Evolutionary conservation across 1,140 invertebrate species (phyloP), one percentile per base, ranked within the genome.

Genomic region (Euwallacea fornicatus): DNA sequence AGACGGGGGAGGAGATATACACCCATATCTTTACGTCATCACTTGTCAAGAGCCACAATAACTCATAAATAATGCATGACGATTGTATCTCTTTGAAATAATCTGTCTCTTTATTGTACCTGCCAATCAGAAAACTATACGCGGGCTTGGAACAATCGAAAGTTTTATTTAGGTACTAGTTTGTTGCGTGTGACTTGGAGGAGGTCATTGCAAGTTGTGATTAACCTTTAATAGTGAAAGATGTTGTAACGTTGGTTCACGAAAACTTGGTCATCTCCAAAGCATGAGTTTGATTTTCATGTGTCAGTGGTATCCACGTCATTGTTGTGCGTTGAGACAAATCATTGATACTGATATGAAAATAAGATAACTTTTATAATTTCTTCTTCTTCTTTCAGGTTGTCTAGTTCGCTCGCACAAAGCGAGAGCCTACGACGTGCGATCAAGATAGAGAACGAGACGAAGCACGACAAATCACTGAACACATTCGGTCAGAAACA

Each of bases 1-100:
- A 68, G 66, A 46, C 58, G 66, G 56, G 66, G 66, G 66, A 68
- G 66, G 66, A 68, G 66, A 68, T 15, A 68, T 68, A 68, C 56
- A 68, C 56, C 44, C 66, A 68, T 68, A 68, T 68, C 66, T 60
- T 59, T 59, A 68, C 66, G 66, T 68, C 66, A 68, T 68, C 66
- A 68, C 55, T 60, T 68, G 66, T 68, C 66, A 68, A 68, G 56
- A 47, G 55, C 66, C 21, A 68, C 55, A 68, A 68, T 68, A 68
- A 59, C 42, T 60, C 55, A 68, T 68, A 59, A 59, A 68, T 68
- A 68, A 68, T 68, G 55, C 56, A 68, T 68, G 54, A 21, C 42
- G 66, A 68, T 68, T 43, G 41, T 65, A 68, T 68, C 66, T 59
- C 66, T 44, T 68, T 68, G 9, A 53, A 68, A 59, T 68, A 68